Percentiles rank a stretch among this genome's conserved stretches.
phyloP scores from a whole-genome alignment of 2,888 invertebrate species.

The Stramonita haemastoma region DNA sequence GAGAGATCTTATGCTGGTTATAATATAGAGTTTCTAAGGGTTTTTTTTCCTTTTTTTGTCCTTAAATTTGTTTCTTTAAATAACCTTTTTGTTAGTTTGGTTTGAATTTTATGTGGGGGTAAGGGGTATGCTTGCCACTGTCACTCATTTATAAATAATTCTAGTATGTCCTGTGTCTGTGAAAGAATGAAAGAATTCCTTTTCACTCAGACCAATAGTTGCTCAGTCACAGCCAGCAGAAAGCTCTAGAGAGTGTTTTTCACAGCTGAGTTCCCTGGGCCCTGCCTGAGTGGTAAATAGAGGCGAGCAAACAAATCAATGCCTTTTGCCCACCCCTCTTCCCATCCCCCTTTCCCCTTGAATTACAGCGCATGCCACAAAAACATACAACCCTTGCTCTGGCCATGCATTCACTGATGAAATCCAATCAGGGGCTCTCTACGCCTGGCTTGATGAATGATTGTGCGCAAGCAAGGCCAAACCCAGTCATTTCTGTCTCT shows the following conservation, averaged over 20 bases:
- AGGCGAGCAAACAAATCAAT: slow-evolving; percentile 12
- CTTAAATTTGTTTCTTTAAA: no score
- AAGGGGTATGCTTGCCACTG: no score
- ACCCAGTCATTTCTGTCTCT: neutral
- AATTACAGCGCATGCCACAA: neutral
- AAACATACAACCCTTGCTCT: neutral
- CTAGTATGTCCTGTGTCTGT: no score
- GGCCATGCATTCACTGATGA: neutral
- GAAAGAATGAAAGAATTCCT: neutral
- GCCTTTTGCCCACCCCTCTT: neutral
- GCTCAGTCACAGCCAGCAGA: neutral
- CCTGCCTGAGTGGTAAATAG: neutral
- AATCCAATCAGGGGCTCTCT: neutral
- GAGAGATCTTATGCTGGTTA: no score
- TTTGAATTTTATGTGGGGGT: no score
- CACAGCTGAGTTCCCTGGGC: neutral
- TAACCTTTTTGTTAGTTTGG: no score
- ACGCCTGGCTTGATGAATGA: neutral
- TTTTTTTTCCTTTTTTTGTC: no score
- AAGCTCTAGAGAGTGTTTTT: neutral
- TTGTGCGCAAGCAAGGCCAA: neutral
- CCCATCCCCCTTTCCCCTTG: no score
- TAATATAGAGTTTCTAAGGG: no score
- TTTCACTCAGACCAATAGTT: neutral
- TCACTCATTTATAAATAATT: no score